phyloP scores from a whole-genome alignment of 2,113 vertebrate species.

The Himantopus leucocephalus region DNA sequence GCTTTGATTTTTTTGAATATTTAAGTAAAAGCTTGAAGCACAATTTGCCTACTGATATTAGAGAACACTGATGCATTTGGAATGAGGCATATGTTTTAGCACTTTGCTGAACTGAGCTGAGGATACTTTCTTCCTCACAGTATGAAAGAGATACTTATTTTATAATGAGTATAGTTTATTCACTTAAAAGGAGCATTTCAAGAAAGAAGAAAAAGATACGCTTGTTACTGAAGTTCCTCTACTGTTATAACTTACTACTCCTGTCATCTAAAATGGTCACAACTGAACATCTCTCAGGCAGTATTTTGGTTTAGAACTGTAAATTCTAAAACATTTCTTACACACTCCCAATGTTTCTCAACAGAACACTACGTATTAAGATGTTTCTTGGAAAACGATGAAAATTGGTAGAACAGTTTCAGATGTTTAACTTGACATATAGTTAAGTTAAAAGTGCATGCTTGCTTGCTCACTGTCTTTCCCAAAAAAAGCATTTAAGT shows the following conservation, averaged over 20 bases:
- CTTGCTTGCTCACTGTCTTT: not conserved
- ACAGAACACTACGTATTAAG: not conserved
- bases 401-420: not conserved
- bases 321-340: not conserved
- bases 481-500: not conserved
- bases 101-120: not conserved
- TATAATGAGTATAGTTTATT: not conserved
- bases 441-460: not conserved
- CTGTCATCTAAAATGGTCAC: not conserved
- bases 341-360: not conserved
- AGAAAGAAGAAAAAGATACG: not conserved
- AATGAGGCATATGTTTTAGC: not conserved
- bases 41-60: not conserved
- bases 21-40: not conserved
- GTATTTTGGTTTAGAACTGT: not conserved
- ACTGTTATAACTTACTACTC: not conserved
- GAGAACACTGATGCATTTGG: not conserved
- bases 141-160: not conserved
- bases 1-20: not conserved
- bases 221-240: not conserved
- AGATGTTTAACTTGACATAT: not conserved
- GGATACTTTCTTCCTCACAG: not conserved
- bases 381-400: not conserved
- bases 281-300: not conserved
- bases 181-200: not conserved